Evolutionary conservation across 1,140 invertebrate species (phyloP).

Genomic region (Brachionus rubens): DNA sequence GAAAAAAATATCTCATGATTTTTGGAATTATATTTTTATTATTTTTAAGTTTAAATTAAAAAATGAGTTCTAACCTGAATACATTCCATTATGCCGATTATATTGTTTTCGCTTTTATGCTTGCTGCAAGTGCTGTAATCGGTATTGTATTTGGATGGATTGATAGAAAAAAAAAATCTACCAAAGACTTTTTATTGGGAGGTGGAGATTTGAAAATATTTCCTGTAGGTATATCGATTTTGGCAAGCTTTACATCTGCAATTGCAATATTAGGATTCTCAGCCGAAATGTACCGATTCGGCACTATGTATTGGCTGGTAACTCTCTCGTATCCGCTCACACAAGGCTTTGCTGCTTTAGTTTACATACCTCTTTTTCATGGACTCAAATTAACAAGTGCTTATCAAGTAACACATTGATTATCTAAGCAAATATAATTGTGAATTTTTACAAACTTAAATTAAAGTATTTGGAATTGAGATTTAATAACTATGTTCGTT

Average conservation of each 20-base stretch:
- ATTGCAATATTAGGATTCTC: slow-evolving; percentile 61
- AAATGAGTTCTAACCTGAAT: slow-evolving; percentile 5
- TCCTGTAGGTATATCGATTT: slow-evolving; percentile 57
- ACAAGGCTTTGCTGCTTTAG: slow-evolving; percentile 48
- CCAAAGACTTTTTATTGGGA: slow-evolving; percentile 45
- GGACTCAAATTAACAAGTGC: slow-evolving; percentile 55
- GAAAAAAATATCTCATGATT: too few relatives aligned
- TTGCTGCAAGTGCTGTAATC: slow-evolving; percentile 21
- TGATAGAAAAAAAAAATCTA: slow-evolving; percentile 22
- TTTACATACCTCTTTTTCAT: slow-evolving; percentile 58
- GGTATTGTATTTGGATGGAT: slow-evolving; percentile 26
- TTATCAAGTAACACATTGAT: slow-evolving; percentile 49
- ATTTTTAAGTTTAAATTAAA: not conserved
- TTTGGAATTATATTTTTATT: too few relatives aligned
- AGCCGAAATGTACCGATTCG: slow-evolving; percentile 55
- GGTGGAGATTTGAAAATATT: slow-evolving; percentile 48
- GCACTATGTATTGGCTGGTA: slow-evolving; percentile 53
- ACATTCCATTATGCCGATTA: slow-evolving; percentile 41
- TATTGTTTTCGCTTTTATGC: slow-evolving; percentile 31
- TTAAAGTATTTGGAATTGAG: slow-evolving; percentile 60
- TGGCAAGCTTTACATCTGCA: slow-evolving; percentile 58
- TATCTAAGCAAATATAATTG: not conserved
- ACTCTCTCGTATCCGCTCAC: slow-evolving; percentile 43
- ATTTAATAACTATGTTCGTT: slow-evolving; percentile 12
- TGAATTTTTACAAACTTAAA: too few relatives aligned